Evolutionary conservation across 1,140 invertebrate genomes (phyloP).

Genomic region (Drosophila hydei): DNA sequence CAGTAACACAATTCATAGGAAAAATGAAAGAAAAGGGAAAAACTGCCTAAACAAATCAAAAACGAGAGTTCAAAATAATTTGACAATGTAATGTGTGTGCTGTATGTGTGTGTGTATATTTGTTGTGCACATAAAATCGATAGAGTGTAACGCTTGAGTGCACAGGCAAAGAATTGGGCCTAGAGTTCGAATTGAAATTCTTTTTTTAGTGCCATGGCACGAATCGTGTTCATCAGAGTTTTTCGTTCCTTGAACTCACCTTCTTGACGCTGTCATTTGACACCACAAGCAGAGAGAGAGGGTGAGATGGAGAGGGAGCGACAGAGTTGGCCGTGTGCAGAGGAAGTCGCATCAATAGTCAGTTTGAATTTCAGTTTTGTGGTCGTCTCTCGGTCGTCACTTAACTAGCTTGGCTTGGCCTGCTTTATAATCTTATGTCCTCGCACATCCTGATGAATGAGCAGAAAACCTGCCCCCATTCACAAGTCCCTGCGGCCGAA

Average conservation of each 20-base stretch:
- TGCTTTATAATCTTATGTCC: conserved; percentile 4
- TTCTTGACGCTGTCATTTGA: conserved; percentile 52
- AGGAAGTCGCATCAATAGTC: conserved; percentile 45
- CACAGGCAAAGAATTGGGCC: conserved; percentile 27
- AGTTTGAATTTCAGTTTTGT: conserved; percentile 51
- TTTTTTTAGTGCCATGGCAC: conserved; percentile 25
- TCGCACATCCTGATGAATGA: conserved; percentile 26
- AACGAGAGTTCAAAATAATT: conserved; percentile 22
- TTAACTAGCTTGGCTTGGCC: conserved; percentile 36
- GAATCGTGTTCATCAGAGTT: conserved; percentile 4
- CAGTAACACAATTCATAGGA: conserved; percentile 29
- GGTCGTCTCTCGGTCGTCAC: conserved; percentile 34
- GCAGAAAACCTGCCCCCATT: conserved; percentile 12
- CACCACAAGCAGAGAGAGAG: conserved; percentile 28
- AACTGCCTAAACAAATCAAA: conserved; percentile 52
- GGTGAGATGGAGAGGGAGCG: conserved; percentile 4
- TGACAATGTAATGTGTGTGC: conserved; percentile 22
- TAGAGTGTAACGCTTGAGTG: conserved; percentile 46
- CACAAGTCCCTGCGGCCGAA: conserved; percentile 6
- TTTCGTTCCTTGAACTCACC: conserved; percentile 39
- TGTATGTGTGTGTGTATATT: conserved; percentile 24
- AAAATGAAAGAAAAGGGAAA: conserved; percentile 19
- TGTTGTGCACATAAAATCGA: conserved; percentile 51
- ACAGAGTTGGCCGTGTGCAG: neutral
- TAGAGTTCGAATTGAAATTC: conserved; percentile 14